Evolutionary conservation across 2,888 invertebrate genomes (phyloP).

Genomic region (Meloe dianella): DNA sequence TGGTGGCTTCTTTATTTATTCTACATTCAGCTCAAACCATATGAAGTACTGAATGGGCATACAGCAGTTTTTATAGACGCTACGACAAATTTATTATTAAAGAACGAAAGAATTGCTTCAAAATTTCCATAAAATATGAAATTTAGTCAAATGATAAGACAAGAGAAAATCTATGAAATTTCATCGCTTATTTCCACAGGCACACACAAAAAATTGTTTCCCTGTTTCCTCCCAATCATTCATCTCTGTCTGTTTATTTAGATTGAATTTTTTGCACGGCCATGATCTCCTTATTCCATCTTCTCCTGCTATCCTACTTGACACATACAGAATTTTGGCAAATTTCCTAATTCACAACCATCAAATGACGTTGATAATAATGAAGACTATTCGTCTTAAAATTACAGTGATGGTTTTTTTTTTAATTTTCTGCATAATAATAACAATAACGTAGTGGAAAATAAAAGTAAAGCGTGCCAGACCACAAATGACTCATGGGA

Average conservation of each 20-base stretch:
- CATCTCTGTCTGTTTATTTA: neutral
- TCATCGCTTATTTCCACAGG: no score
- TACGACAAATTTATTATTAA: no score
- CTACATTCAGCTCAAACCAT: neutral
- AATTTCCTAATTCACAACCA: neutral
- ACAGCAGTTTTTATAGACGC: no score
- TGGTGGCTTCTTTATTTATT: neutral
- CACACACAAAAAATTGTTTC: neutral
- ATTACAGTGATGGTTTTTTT: no score
- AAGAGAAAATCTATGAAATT: no score
- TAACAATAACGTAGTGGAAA: no score
- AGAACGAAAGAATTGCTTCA: no score
- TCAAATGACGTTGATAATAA: neutral
- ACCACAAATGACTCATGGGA: neutral
- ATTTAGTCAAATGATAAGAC: no score
- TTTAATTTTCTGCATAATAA: no score
- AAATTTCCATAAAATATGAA: no score
- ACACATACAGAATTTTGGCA: conserved; percentile 3
- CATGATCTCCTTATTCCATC: neutral
- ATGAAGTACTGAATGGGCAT: neutral
- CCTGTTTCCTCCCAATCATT: neutral
- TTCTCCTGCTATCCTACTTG: neutral
- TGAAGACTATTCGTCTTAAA: neutral
- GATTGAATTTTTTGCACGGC: neutral
- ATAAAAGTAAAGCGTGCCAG: neutral